These are phyloP conservation scores for Drosophila paracracens DNA, from an alignment of 2,888 invertebrate species.

Conservation along the genomic window DNA sequence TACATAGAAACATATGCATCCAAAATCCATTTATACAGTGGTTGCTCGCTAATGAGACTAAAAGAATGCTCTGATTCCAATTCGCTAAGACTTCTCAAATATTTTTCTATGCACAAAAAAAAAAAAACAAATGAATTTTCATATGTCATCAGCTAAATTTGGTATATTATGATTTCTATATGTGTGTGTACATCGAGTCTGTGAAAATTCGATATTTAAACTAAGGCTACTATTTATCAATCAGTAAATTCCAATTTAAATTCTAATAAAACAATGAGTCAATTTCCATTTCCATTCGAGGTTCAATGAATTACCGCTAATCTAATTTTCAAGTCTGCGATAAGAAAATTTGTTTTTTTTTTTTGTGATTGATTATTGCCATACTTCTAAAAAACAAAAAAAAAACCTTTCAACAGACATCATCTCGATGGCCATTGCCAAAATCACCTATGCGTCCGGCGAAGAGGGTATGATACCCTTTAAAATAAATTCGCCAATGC, in stretches of 20 bases:
- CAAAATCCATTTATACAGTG: not conserved
- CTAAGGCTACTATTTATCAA: not conserved
- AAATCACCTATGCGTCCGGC: constrained; percentile 86
- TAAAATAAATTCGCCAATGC: constrained; percentile 86
- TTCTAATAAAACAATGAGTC: not conserved
- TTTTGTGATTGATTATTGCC: constrained; percentile 12
- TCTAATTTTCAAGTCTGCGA: constrained; percentile 14
- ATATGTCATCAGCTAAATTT: not conserved
- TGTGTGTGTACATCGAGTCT: too few species aligned
- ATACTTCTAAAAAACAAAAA: not conserved
- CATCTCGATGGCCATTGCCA: constrained; percentile 87
- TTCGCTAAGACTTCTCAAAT: not conserved
- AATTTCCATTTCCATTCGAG: not conserved
- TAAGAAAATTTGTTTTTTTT: constrained; percentile 14
- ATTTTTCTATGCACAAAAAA: not conserved
- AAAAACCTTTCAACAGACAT: constrained; percentile 53
- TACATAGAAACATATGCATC: not conserved
- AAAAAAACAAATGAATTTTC: not conserved
- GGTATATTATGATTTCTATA: not conserved
- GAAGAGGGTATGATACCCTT: constrained; percentile 88
- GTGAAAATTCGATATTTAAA: constrained; percentile 1
- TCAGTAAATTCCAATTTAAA: not conserved
- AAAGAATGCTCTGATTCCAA: not conserved
- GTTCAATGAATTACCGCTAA: constrained; percentile 25
- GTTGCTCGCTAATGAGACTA: not conserved